Evolutionary conservation across 2,113 vertebrate genomes (phyloP), one percentile per base, ranked within the genome.

Genomic region (Menidia beryllina): DNA sequence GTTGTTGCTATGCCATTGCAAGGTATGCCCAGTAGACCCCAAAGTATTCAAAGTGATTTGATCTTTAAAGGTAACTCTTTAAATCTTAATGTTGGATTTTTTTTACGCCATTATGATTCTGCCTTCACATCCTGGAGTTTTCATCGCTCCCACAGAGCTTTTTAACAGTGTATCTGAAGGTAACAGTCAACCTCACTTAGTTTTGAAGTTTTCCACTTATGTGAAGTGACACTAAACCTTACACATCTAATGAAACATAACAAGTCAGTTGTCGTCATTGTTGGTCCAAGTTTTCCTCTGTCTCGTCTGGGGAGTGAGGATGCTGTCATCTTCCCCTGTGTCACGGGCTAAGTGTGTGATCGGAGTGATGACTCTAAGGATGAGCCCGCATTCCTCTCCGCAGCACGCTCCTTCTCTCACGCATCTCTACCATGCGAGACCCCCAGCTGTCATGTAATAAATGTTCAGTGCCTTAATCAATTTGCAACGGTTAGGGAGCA

Each of bases 381-480:
- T 74, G 81, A 80, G 77, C 69, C 70, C 20, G 6, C 79, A 85
- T 86, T 86, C 72, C 69, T 85, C 69, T 68, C 62, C 77, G 53
- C 61, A 82, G 69, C 79, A 88, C 82, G 39, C 88, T 77, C 63
- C 39, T 81, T 72, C 62, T 79, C 70, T 79, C 83, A 75, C 77
- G 58, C 80, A 80, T 77, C 83, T 77, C 68, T n/a, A 58, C 77
- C 81, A 38, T 51, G 79, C 85, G n/a, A 84, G 80, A 88, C 83
- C 81, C 53, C 86, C 85, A 77, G 86, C 87, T 67, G 81, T 88
- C 90, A 89, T 92, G 89, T 93, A 93, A 93, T 94, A 94, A 92
- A 94, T 93, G 91, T 93, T 93, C 78, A 68, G 81, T 52, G 69
- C 83, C 69, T 82, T 92, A 94, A 94, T 95, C 92, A 92, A 93